A percentile compares a stretch with the other conserved stretches of the same genome.
phyloP scores from a whole-genome alignment of 2,113 vertebrate species.

The Paradisaea rubra region DNA sequence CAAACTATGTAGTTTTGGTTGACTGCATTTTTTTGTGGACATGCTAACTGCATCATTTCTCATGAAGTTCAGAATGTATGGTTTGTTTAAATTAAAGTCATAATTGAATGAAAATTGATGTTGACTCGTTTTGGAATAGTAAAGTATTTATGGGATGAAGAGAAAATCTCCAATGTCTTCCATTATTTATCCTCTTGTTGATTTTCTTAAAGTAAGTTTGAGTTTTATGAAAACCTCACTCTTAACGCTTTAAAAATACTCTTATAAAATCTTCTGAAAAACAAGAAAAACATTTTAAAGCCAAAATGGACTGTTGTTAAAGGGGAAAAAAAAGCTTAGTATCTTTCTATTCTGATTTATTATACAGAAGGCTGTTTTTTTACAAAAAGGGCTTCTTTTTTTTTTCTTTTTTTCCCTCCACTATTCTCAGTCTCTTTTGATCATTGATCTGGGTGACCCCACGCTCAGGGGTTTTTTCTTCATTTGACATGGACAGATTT shows the following conservation, averaged over 20 bases:
- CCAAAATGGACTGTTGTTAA: constrained; percentile 1
- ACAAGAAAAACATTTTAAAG: constrained; percentile 3
- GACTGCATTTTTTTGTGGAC: background rate
- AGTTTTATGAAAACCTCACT: background rate
- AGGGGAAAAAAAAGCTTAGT: background rate
- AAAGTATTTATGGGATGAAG: background rate
- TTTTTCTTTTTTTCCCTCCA: background rate
- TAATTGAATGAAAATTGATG: background rate
- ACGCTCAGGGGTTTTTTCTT: constrained; percentile 79
- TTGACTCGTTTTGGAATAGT: background rate
- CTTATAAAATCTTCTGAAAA: background rate
- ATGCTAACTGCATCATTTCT: background rate
- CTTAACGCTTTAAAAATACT: background rate
- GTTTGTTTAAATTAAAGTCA: background rate
- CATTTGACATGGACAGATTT: constrained; percentile 87
- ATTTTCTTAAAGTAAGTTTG: background rate
- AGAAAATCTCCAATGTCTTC: background rate
- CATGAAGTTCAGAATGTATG: background rate
- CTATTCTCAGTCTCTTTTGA: constrained; percentile 82
- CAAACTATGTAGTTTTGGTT: background rate
- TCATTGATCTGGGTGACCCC: constrained; percentile 92
- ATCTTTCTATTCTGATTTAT: constrained; percentile 66
- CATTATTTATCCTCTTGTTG: background rate
- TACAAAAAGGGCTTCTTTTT: constrained; percentile 10
- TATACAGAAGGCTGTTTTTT: constrained; percentile 66